Percentiles rank a stretch among this genome's conserved stretches.
Conservation (phyloP, 2,797 vertebrate genomes). For the Pseudocheirus occidentalis region DNA sequence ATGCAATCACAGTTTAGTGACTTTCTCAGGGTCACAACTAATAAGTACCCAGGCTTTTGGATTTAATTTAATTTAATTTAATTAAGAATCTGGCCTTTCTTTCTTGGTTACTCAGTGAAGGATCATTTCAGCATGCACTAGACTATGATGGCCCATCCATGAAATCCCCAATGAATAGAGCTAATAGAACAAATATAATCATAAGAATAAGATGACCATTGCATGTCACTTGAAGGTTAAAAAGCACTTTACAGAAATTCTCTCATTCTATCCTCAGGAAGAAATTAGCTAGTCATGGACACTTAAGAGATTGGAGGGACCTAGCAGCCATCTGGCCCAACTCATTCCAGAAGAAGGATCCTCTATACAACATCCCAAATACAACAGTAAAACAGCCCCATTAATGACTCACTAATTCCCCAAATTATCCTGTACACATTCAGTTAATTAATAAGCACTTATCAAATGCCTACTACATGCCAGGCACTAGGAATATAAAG, state of each 20-base stretch:
- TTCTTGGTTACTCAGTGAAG: not conserved
- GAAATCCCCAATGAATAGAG: not conserved
- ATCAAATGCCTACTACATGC: not conserved
- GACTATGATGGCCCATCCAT: not conserved
- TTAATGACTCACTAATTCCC: not conserved
- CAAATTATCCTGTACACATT: not conserved
- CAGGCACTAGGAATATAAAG: not conserved
- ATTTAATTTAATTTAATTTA: not conserved
- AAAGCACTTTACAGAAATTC: not conserved
- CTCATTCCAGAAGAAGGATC: not conserved
- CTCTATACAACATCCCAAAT: not conserved
- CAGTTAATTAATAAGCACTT: not conserved
- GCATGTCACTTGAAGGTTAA: not conserved
- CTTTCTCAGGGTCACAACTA: too few species aligned
- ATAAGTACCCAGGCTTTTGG: too few species aligned
- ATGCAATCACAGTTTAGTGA: too few species aligned
- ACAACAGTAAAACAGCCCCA: not conserved
- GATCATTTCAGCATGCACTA: not conserved
- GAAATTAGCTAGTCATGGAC: not conserved
- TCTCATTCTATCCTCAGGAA: not conserved
- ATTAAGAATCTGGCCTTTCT: not conserved
- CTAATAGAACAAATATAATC: not conserved
- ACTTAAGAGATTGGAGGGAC: not conserved
- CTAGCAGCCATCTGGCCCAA: not conserved
- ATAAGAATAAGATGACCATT: not conserved